phyloP scores from a whole-genome alignment of 30 jellyfish, hydroid and myxozoan genomes.

The Aurelia sp. region DNA sequence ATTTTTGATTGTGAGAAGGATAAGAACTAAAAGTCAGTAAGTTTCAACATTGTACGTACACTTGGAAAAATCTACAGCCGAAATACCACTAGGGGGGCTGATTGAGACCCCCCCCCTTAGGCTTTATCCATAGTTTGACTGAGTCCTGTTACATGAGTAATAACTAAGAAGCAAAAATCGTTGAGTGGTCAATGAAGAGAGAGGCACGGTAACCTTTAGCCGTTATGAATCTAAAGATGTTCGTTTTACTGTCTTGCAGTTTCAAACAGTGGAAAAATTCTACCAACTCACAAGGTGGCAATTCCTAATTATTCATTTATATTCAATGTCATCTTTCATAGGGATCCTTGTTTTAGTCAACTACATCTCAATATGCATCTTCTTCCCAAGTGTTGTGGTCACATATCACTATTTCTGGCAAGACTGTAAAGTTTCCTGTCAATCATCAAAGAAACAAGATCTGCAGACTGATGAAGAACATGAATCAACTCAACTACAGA shows the following conservation, averaged over 20 bases:
- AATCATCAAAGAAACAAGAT: conserved; percentile 5
- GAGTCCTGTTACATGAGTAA: no score
- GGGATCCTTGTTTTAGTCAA: conserved; percentile 92
- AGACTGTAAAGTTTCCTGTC: conserved; percentile 36
- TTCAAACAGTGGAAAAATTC: no score
- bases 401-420: conserved; percentile 88
- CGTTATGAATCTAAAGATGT: neutral
- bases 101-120: no score
- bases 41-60: no score
- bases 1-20: no score
- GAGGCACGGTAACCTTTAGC: neutral
- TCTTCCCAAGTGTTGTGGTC: conserved; percentile 94
- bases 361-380: conserved; percentile 88
- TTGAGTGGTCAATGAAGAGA: neutral
- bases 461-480: conserved; percentile 4
- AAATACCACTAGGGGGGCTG: no score
- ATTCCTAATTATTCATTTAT: no score
- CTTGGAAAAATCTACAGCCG: no score
- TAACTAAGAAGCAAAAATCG: neutral
- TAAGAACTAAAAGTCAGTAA: no score
- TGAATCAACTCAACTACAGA: neutral
- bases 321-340: neutral
- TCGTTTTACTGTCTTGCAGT: neutral
- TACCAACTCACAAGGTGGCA: no score
- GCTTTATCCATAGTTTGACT: no score